Conservation (phyloP, 2,797 vertebrate genomes). For the Etheostoma perlongum region DNA sequence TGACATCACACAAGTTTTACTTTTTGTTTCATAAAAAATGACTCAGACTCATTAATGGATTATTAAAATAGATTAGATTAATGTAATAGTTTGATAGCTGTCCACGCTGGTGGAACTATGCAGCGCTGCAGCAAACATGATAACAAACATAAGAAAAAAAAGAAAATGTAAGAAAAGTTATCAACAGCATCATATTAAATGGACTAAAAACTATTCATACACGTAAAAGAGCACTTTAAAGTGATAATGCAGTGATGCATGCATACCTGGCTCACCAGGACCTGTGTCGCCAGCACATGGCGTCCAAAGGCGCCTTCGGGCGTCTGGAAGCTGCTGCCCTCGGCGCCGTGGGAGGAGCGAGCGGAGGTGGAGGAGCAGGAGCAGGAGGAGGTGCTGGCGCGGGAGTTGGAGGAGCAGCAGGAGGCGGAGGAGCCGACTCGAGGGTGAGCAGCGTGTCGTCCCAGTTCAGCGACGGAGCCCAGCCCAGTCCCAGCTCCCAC, state of each 20-base stretch:
- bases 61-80: too few relatives aligned
- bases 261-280: constrained; percentile 85
- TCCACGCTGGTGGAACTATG: too few relatives aligned
- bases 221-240: too few relatives aligned
- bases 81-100: too few relatives aligned
- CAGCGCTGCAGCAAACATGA: background rate
- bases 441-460: constrained; percentile 97
- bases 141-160: background rate
- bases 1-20: too few relatives aligned
- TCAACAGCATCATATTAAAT: background rate
- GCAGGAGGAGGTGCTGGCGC: constrained; percentile 12
- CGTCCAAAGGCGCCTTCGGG: constrained; percentile 91
- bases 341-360: constrained; percentile 70
- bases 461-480: constrained; percentile 95
- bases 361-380: constrained; percentile 52
- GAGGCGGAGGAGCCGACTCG: constrained; percentile 84
- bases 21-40: too few relatives aligned
- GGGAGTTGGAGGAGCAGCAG: constrained; percentile 36
- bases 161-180: background rate
- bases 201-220: too few relatives aligned
- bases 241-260: constrained; percentile 1
- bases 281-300: constrained; percentile 98
- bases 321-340: constrained; percentile 84
- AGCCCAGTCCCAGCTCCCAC: constrained; percentile 96
- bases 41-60: too few relatives aligned